Evolutionary conservation across 2,113 vertebrate genomes (phyloP), one percentile per base, ranked within the genome.

Genomic region (Cochlearius cochlearius): DNA sequence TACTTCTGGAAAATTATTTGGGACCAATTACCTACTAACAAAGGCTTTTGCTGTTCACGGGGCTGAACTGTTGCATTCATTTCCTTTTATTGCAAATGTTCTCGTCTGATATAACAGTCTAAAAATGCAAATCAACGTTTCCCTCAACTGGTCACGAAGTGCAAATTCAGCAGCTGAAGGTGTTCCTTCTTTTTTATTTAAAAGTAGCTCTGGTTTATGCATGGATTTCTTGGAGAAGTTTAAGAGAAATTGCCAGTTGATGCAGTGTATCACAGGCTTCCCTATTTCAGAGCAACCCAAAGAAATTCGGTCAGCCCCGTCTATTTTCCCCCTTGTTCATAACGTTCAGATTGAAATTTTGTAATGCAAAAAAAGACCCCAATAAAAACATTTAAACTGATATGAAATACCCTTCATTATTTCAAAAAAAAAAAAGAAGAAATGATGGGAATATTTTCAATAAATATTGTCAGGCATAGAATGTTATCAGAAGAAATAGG

Each of bases 181-280:
- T 22, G 16, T 27, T 47, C 0, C 1, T 8, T 60, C 1, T 8
- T 60, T 52, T 45, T 55, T 15, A 25, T 47, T 58, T 38, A 6
- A 36, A 91, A 53, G 8, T 11, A 27, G 19, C 55, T 62, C 15
- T 16, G 36, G 7, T 38, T 83, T 62, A 17, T 23, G 30, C 8
- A 11, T 6, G 23, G 21, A 45, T 62, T 32, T 67, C 5, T 23
- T 66, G 52, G n/a, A 12, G 26, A 77, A 26, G 9, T 49, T 56
- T 19, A 29, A 81, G 36, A 73, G 12, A 38, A 78, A 19, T 15
- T 23, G 7, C 20, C 11, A 3, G 10, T 7, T 32, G 18, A 10
- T 41, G 22, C 47, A 36, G 16, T 3, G 4, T 16, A 19, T 8
- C 13, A 20, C 8, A 39, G 66, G 34, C 5, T 26, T 55, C 26